phyloP scores from a whole-genome alignment of 2,888 invertebrate species.

The Drosophila mimica region DNA sequence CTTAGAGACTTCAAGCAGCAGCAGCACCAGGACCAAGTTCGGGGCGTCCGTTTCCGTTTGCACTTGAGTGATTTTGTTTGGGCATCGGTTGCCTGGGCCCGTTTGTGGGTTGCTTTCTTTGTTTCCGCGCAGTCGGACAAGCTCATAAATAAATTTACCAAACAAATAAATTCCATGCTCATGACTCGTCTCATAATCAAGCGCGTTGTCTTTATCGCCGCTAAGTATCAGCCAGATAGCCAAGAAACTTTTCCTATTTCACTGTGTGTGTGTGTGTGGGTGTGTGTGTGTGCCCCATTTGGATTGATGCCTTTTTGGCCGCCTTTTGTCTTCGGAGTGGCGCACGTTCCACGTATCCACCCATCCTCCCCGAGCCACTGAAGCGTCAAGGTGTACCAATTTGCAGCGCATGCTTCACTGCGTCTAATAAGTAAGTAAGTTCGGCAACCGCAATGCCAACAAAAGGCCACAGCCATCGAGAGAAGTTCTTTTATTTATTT shows the following conservation, averaged over 20 bases:
- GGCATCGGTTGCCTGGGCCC: constrained; percentile 49
- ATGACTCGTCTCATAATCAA: constrained; percentile 73
- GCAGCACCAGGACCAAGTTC: constrained; percentile 66
- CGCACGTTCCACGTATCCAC: constrained; percentile 21
- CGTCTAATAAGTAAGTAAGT: constrained; percentile 69
- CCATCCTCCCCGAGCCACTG: constrained; percentile 64
- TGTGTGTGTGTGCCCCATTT: constrained; percentile 11
- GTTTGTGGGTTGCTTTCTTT: constrained; percentile 53
- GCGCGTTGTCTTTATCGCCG: constrained; percentile 75
- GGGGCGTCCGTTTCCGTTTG: constrained; percentile 73
- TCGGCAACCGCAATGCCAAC: constrained; percentile 67
- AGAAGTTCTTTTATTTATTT: constrained; percentile 40
- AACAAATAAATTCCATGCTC: constrained; percentile 76
- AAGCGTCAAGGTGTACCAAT: constrained; percentile 84
- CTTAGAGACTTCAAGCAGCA: background rate
- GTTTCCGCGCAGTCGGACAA: constrained; percentile 76
- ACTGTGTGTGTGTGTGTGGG: background rate
- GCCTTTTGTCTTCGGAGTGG: constrained; percentile 52
- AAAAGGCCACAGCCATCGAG: constrained; percentile 39
- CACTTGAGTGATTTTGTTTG: constrained; percentile 77
- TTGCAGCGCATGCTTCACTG: constrained; percentile 82
- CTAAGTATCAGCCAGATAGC: constrained; percentile 73
- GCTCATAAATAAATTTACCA: constrained; percentile 79
- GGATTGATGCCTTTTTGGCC: constrained; percentile 68
- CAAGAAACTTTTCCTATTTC: constrained; percentile 58